These are phyloP conservation scores for Crocallis elinguaria DNA, from an alignment of 2,888 invertebrate species.

Conservation along the genomic window DNA sequence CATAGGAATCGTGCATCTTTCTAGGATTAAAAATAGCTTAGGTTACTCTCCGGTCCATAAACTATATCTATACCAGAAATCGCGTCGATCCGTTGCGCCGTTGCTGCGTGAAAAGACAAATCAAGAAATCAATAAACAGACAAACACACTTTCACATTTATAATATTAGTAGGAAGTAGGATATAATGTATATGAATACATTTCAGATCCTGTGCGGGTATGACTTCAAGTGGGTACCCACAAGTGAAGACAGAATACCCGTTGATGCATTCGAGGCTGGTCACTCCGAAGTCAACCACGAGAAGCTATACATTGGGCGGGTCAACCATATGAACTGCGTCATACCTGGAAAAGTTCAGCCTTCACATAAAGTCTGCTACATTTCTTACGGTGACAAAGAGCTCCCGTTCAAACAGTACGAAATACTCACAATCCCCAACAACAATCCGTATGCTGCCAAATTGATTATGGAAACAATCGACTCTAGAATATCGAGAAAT, in stretches of 20 bases:
- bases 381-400: conserved; percentile 82
- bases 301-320: conserved; percentile 87
- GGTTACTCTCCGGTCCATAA: no score
- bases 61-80: no score
- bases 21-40: no score
- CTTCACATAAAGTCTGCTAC: conserved; percentile 89
- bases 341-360: conserved; percentile 91
- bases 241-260: conserved; percentile 85
- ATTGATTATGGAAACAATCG: not conserved
- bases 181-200: not conserved
- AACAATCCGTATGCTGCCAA: conserved; percentile 34
- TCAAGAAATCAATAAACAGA: no score
- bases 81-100: no score
- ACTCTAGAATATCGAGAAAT: not conserved
- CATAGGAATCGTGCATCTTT: no score
- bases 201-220: conserved; percentile 68
- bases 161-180: no score
- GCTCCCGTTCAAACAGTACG: conserved; percentile 47
- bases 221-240: conserved; percentile 81
- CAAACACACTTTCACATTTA: no score
- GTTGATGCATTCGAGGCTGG: conserved; percentile 88
- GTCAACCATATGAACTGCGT: conserved; percentile 88
- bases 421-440: conserved; percentile 54
- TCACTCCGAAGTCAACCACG: conserved; percentile 71
- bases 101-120: no score